These are phyloP conservation scores for Synanceia verrucosa DNA, from an alignment of 2,797 vertebrate genomes.

Conservation along the genomic window DNA sequence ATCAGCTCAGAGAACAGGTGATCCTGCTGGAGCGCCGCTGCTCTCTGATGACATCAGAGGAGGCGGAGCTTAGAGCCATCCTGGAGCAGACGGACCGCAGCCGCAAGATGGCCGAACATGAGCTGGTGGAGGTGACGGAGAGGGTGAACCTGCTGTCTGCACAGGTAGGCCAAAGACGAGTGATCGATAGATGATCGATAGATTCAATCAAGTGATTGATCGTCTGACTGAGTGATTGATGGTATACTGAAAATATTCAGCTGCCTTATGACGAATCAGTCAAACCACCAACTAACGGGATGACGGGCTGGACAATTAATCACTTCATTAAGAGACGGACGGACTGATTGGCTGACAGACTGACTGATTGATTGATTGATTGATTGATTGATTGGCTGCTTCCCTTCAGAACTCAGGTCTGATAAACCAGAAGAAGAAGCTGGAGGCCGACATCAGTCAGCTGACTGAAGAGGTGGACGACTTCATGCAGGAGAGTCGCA, in stretches of 20 bases:
- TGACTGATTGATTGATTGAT: background rate
- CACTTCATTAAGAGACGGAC: background rate
- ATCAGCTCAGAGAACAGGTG: slow-evolving; percentile 88
- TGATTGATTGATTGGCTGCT: background rate
- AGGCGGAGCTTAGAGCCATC: slow-evolving; percentile 85
- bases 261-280: background rate
- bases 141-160: slow-evolving; percentile 87
- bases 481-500: slow-evolving; percentile 49
- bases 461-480: slow-evolving; percentile 70
- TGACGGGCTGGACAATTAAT: background rate
- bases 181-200: background rate
- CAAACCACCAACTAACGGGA: background rate
- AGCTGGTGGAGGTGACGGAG: slow-evolving; percentile 88
- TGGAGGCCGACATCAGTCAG: slow-evolving; percentile 61
- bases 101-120: slow-evolving; percentile 89
- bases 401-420: slow-evolving; percentile 57
- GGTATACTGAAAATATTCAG: too few relatives aligned
- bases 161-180: slow-evolving; percentile 83
- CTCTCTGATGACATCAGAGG: slow-evolving; percentile 84
- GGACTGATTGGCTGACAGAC: background rate
- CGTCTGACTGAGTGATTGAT: too few relatives aligned
- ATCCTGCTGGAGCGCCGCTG: slow-evolving; percentile 87
- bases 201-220: background rate
- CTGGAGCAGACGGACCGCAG: slow-evolving; percentile 88
- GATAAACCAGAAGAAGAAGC: slow-evolving; percentile 67